Percentiles rank a stretch among this genome's conserved stretches.
Evolutionary conservation across 2,888 invertebrate species (phyloP).

Genomic region (Drosophila acutilabella): DNA sequence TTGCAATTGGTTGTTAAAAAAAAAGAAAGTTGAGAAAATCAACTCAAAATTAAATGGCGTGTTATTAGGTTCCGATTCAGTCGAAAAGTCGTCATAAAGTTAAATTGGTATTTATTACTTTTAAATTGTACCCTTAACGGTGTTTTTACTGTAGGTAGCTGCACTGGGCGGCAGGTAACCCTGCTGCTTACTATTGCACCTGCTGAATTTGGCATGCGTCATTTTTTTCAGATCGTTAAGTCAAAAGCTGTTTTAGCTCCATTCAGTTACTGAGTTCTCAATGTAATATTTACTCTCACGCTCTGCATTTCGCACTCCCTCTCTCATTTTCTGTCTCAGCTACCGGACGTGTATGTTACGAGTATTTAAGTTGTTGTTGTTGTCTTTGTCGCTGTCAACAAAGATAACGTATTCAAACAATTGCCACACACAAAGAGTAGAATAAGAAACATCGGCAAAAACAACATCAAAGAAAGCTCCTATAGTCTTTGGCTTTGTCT

Average conservation of each 20-base stretch:
- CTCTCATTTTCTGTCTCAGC: background rate
- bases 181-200: constrained; percentile 8
- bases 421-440: constrained; percentile 28
- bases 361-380: constrained; percentile 32
- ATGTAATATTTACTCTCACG: background rate
- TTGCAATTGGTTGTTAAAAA: no score
- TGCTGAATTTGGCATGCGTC: constrained; percentile 14
- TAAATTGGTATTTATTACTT: no score
- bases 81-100: no score
- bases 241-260: constrained; percentile 10
- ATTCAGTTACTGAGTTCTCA: constrained; percentile 1
- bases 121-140: background rate
- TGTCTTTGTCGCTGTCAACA: constrained; percentile 36
- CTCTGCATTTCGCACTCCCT: background rate
- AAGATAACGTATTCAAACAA: constrained; percentile 48
- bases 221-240: constrained; percentile 10
- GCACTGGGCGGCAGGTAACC: background rate
- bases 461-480: constrained; percentile 16
- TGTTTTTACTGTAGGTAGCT: constrained; percentile 2
- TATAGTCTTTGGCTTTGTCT: constrained; percentile 29
- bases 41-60: no score
- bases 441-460: constrained; percentile 15
- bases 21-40: no score
- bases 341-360: constrained; percentile 35
- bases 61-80: no score